Conservation (phyloP, 2,797 vertebrate species). For the Pantherophis vulpinus region DNA sequence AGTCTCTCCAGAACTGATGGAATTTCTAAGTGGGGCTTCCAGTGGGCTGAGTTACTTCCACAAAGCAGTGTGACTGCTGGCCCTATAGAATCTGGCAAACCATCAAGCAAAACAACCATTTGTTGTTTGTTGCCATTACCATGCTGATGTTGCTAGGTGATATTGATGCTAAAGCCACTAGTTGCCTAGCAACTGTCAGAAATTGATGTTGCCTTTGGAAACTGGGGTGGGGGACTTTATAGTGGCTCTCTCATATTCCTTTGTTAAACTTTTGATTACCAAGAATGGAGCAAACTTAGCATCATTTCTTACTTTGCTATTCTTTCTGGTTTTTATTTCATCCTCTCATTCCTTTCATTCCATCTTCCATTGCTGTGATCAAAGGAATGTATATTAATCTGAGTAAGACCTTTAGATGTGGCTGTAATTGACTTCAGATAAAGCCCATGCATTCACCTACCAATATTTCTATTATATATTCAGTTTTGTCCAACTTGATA, state of each 20-base stretch:
- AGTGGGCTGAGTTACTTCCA: accelerated
- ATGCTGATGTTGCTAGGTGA: constrained; percentile 20
- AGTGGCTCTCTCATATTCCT: background rate
- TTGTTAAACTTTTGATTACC: background rate
- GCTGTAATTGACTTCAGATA: background rate
- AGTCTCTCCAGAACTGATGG: background rate
- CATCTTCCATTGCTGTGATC: no score
- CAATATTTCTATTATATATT: background rate
- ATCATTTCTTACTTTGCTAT: background rate
- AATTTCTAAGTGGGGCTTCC: accelerated
- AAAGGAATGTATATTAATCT: background rate
- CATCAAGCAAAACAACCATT: background rate
- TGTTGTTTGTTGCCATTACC: background rate
- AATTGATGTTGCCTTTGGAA: constrained; percentile 18
- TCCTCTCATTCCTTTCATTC: background rate
- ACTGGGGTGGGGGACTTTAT: background rate
- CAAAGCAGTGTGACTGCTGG: accelerated
- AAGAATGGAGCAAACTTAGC: background rate
- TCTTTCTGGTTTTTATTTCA: background rate
- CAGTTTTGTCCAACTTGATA: background rate
- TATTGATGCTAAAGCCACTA: background rate
- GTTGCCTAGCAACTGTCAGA: constrained; percentile 39
- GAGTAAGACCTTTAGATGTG: background rate
- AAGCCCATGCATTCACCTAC: no score
- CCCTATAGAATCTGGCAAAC: accelerated